These are phyloP conservation scores for Diaphora mendica DNA, from an alignment of 2,888 invertebrate species.

Conservation along the genomic window DNA sequence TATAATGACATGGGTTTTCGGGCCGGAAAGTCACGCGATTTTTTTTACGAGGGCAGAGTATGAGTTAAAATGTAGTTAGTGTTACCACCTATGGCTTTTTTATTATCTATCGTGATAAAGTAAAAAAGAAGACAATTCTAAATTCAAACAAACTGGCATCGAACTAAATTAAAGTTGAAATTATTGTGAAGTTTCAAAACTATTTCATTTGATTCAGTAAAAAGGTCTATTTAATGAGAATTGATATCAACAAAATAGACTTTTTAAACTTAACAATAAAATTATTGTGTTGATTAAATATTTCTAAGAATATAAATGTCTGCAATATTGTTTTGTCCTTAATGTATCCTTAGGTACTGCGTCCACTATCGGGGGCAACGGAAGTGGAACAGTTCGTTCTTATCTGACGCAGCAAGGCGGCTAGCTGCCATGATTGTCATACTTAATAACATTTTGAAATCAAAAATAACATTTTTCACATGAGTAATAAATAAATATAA, in stretches of 20 bases:
- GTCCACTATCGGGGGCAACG: slow-evolving; percentile 64
- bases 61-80: slow-evolving; percentile 26
- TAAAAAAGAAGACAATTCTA: neutral
- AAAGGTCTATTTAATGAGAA: neutral
- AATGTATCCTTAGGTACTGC: slow-evolving; percentile 54
- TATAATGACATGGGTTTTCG: slow-evolving; percentile 77
- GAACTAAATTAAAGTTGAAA: neutral
- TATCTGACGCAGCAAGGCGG: slow-evolving; percentile 61
- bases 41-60: slow-evolving; percentile 51
- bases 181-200: neutral
- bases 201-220: neutral
- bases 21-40: slow-evolving; percentile 82
- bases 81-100: neutral
- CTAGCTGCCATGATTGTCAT: slow-evolving; percentile 46
- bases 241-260: slow-evolving; percentile 2
- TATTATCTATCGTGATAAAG: neutral
- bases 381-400: slow-evolving; percentile 69
- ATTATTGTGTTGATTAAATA: slow-evolving; percentile 10
- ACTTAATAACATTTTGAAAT: slow-evolving; percentile 45
- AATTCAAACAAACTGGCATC: slow-evolving; percentile 1
- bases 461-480: neutral
- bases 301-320: slow-evolving; percentile 56
- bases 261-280: slow-evolving; percentile 2
- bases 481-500: too few relatives aligned
- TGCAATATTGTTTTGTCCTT: slow-evolving; percentile 59